Evolutionary conservation across 1,140 invertebrate genomes (phyloP).

Genomic region (Trachelipus rathkii): DNA sequence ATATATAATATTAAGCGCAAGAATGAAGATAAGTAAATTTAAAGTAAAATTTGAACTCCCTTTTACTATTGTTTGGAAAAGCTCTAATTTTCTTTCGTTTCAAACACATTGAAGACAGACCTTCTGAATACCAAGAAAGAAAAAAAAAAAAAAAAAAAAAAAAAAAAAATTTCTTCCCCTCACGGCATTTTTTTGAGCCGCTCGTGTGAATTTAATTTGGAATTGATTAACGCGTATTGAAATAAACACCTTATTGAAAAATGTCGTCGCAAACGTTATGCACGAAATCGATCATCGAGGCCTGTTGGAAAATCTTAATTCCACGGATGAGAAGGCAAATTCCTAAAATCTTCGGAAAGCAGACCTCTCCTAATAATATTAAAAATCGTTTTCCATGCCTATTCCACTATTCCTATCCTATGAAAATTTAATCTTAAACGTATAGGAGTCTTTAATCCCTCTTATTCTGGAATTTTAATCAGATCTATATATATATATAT

Average conservation of each 20-base stretch:
- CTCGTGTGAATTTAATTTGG: background rate
- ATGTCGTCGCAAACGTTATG: background rate
- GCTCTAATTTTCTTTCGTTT: background rate
- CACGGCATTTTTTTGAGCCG: background rate
- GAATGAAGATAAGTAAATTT: background rate
- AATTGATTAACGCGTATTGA: background rate
- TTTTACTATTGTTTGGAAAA: background rate
- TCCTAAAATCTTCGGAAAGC: background rate
- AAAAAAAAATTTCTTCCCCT: background rate
- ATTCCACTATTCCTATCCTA: background rate
- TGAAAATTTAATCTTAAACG: background rate
- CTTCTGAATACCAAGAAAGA: too few relatives aligned
- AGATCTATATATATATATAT: background rate
- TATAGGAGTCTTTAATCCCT: background rate
- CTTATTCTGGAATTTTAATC: background rate
- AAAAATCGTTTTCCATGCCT: background rate
- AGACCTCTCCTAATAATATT: conserved; percentile 2
- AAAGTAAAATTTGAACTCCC: background rate
- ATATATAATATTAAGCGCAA: too few relatives aligned
- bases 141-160: background rate
- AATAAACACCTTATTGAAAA: conserved; percentile 6
- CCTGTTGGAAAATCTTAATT: conserved; percentile 3
- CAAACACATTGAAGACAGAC: background rate
- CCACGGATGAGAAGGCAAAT: background rate
- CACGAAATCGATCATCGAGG: background rate